Evolutionary conservation across 1,140 invertebrate genomes (phyloP), one percentile per base, ranked within the genome.

Genomic region (Rhopalosiphum padi): DNA sequence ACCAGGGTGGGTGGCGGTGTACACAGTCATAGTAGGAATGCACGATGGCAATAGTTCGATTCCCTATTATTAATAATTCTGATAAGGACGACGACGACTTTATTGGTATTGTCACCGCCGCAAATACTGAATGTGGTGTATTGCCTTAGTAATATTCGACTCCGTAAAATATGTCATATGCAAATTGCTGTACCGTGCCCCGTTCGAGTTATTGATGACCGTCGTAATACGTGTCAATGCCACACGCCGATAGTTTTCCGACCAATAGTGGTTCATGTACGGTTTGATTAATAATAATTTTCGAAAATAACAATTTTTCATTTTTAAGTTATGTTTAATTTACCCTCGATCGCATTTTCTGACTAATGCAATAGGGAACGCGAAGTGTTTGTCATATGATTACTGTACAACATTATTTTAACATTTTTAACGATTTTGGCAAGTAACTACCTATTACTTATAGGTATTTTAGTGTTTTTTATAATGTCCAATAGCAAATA

Each of bases 151-250:
- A 77, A 35, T 77, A 77, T 77, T 77, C 1, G 15, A 77, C 60
- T 77, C 60, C 60, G n/a, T 77, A 77, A 77, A 77, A 77, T 77
- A 77, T 77, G 60, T n/a, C 60, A n/a, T n/a, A 77, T n/a, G 60
- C 15, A 77, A 77, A 77, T 77, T 77, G 15, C 30, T 77, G 30
- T n/a, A n/a, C 60, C 30, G 30, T 21, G 30, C 30, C 3, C n/a
- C 60, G n/a, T 77, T 77, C 4, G 30, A 77, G 60, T 77, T 77
- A 77, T 77, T 77, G 60, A 77, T 77, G 60, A n/a, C 15, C 11
- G n/a, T 35, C 60, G 60, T 77, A 77, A 77, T 77, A 35, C 60
- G 15, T 77, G 60, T 77, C 60, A 77, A 77, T n/a, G 30, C 15
- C 60, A 35, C 60, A 77, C n/a, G 60, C n/a, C n/a, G n/a, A 77